Conservation (phyloP, 2,797 vertebrate species). For the Macropus fuliginosus region DNA sequence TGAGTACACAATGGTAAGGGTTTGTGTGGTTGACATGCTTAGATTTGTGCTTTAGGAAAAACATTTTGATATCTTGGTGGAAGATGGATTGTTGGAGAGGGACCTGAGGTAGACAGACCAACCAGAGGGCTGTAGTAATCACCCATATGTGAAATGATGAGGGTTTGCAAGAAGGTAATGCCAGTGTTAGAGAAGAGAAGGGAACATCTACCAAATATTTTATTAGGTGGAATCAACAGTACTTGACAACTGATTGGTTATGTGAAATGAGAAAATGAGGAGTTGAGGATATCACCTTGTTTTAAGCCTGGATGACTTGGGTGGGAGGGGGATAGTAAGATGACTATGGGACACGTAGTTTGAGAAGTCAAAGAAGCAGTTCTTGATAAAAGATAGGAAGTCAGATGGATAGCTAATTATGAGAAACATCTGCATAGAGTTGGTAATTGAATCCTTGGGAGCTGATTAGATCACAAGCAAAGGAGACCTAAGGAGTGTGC, state of each 20-base stretch:
- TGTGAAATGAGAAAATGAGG: neutral
- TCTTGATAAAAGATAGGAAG: neutral
- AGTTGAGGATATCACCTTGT: neutral
- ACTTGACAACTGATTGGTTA: neutral
- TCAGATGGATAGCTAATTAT: neutral
- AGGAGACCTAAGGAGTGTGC: neutral
- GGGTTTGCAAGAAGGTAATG: neutral
- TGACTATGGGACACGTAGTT: neutral
- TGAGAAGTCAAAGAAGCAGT: neutral
- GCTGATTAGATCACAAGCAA: neutral
- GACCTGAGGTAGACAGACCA: neutral
- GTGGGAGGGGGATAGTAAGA: neutral
- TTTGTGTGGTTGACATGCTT: neutral
- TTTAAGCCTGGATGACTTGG: neutral
- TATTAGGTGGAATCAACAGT: neutral
- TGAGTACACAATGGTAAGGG: neutral
- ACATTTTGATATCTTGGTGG: neutral
- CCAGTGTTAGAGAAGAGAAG: neutral
- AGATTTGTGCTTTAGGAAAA: neutral
- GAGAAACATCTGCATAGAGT: neutral
- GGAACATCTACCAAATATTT: neutral
- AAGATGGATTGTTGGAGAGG: neutral
- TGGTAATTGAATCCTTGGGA: neutral
- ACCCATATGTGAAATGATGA: neutral
- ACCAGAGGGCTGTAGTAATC: neutral